Evolutionary conservation across 2,888 invertebrate genomes (phyloP).

Genomic region (Cheilosia variabilis): DNA sequence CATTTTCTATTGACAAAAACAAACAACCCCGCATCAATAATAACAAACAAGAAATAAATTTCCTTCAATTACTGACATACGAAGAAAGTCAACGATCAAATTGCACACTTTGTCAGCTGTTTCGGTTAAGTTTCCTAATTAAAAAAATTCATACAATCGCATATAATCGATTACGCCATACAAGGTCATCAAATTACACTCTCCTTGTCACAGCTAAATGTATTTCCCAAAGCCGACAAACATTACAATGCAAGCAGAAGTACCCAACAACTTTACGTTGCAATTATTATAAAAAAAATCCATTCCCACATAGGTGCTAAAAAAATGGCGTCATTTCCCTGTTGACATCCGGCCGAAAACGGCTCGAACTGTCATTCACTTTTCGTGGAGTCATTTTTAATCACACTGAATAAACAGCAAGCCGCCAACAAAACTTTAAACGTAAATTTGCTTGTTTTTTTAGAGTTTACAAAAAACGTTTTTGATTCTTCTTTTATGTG

Average conservation of each 20-base stretch:
- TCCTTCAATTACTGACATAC: not conserved
- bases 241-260: conserved; percentile 3
- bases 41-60: not conserved
- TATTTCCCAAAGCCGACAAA: conserved; percentile 7
- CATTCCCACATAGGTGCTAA: conserved; percentile 37
- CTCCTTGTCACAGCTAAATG: not conserved
- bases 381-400: not conserved
- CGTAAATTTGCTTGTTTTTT: conserved; percentile 14
- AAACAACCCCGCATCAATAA: no score
- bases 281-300: conserved; percentile 34
- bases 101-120: not conserved
- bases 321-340: conserved; percentile 64
- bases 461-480: not conserved
- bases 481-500: not conserved
- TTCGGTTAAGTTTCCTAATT: not conserved
- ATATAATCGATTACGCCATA: conserved; percentile 3
- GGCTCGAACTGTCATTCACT: not conserved
- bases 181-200: conserved; percentile 40
- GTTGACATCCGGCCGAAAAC: conserved; percentile 5
- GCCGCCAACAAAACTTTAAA: conserved; percentile 20
- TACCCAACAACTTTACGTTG: conserved; percentile 43
- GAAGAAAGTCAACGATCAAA: not conserved
- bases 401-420: conserved; percentile 10
- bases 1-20: no score
- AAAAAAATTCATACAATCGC: not conserved